A percentile compares a stretch with the other conserved stretches of the same genome.
These are phyloP conservation scores for Copidosoma floridanum DNA, from an alignment of 1,140 invertebrate species.

Conservation along the genomic window DNA sequence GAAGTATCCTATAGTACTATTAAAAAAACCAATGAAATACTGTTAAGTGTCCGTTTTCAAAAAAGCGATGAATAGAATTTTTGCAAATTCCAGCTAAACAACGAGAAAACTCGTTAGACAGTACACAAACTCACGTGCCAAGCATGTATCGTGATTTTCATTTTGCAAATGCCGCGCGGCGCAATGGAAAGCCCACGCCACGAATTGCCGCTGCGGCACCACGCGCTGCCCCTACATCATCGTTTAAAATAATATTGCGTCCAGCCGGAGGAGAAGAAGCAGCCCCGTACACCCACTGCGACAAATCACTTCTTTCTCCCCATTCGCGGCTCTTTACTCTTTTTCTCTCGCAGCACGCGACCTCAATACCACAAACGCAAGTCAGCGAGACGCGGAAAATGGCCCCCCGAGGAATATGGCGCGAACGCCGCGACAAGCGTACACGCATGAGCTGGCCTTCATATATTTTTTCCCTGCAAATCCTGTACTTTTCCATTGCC, in stretches of 20 bases:
- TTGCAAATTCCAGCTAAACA: too few species aligned
- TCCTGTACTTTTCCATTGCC: too few species aligned
- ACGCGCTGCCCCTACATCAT: constrained; percentile 57
- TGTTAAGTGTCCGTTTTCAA: too few species aligned
- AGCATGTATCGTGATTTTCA: constrained; percentile 47
- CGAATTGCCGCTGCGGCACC: constrained; percentile 51
- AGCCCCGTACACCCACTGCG: constrained; percentile 53
- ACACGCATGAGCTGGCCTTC: too few species aligned
- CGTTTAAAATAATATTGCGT: constrained; percentile 59
- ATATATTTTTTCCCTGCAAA: too few species aligned
- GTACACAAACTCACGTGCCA: too few species aligned
- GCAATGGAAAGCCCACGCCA: constrained; percentile 35
- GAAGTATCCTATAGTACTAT: too few species aligned
- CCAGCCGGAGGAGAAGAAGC: constrained; percentile 36
- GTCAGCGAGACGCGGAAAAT: background rate
- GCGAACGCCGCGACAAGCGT: too few species aligned
- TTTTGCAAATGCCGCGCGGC: constrained; percentile 38
- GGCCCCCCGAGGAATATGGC: background rate
- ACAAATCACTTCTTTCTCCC: constrained; percentile 50
- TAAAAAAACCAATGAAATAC: too few species aligned
- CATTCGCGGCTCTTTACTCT: background rate
- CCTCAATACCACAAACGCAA: background rate
- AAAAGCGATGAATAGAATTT: too few species aligned
- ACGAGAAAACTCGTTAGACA: too few species aligned
- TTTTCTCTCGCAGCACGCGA: background rate